Base-by-base conservation (phyloP, 2,797 vertebrate genomes). In the Garrulus glandarius region DNA sequence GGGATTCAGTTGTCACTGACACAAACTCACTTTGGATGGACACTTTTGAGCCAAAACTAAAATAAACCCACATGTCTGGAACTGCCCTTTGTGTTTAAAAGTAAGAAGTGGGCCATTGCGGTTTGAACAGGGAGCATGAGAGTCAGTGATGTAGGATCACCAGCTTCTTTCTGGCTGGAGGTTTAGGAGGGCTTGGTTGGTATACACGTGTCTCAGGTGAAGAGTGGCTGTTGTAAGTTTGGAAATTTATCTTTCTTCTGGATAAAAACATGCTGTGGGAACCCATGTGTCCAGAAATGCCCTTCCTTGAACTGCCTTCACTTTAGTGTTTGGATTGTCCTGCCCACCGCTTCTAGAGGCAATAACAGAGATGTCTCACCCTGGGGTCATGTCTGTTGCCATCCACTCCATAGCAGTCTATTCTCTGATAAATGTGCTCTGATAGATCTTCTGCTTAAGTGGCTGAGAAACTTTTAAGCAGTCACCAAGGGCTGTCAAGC, bases 391-490 rank as follows among this genome's bases (percentile, higher is more conserved):
- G 36, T 84, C 76, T 71, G 12, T 55, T 92, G 41, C 39, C 0
- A 0, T 71, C 43, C 1, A 0, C 30, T 82, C 70, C 52, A 74
- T 65, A 76, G n/a, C 20, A 63, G 72, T 50, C 69, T 82, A 50
- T 64, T 65, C 39, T 85, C 68, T 70, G 34, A 67, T 68, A 37
- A 61, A 78, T 53, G 4, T 78, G 29, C 52, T 86, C 41, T 50
- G 53, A 64, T 36, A 84, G 78, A 84, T 72, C 65, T 80, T 74
- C 72, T 92, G 60, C 71, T 70, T 49, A 84, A 92, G 44, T n/a
- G 29, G 18, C 47, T 94, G 83, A 90, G 47, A 79, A 89, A 41
- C 52, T 93, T 89, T 2, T 32, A 55, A 82, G 49, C 43, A 67
- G 79, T 79, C 70, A 70, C 46, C 16, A 34, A 82, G 26, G 22